Evolutionary conservation across 2,888 invertebrate genomes (phyloP), one percentile per base, ranked within the genome.

Genomic region (Latheticus oryzae): DNA sequence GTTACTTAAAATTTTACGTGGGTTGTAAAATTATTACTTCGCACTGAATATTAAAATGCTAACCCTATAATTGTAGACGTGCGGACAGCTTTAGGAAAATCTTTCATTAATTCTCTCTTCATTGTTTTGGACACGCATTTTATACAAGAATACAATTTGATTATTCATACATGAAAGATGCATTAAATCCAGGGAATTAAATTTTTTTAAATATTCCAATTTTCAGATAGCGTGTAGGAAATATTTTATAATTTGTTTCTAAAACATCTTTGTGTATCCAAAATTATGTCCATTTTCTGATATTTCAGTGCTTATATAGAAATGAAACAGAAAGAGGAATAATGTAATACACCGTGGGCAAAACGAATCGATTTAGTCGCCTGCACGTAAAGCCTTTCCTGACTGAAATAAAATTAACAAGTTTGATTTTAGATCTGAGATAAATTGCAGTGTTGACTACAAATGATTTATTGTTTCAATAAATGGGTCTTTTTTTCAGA

Each of bases 371-470:
- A 66, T 66, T 63, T 60, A 43, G 54, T 53, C 54, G 58, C 61
- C 61, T 66, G 66, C 63, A 67, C 61, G 64, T 53, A 61, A 67
- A 64, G 59, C 52, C 61, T 65, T 62, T 68, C 60, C 63, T 58
- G 66, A 45, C 62, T 64, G 51, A 64, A 69, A 64, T 63, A 54
- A 66, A 68, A 68, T 69, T 70, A 70, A 69, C 69, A 64, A 69
- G 62, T 67, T 68, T 68, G 69, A 69, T 68, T 68, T 61, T 51
- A 68, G 63, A 69, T 68, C 55, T 13, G 40, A 66, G 67, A 69
- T 69, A 69, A 66, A 67, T 65, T 63, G 62, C 67, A 65, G 67
- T 65, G 68, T 68, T 69, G 70, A 69, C 66, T 67, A 61, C 63
- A 59, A 51, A 54, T 69, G 69, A 70, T 70, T 70, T 70, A 69